Evolutionary conservation across 2,113 vertebrate species (phyloP).

Genomic region (Pogonocichla stellata): DNA sequence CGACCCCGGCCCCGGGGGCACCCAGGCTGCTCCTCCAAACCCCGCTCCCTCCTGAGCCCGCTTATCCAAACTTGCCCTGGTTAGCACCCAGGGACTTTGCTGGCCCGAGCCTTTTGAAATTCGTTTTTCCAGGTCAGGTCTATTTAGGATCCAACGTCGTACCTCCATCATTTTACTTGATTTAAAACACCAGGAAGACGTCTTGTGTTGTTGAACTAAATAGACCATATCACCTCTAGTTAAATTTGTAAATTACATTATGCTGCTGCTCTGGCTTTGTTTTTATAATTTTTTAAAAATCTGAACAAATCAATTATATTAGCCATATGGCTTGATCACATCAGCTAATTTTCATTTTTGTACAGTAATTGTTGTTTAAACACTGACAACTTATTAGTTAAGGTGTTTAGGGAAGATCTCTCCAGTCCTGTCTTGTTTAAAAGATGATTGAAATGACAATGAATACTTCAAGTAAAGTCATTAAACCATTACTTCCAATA

Average conservation of each 20-base stretch:
- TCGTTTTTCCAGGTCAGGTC: not conserved
- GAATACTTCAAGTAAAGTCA: conserved; percentile 28
- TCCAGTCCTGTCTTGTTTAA: conserved; percentile 29
- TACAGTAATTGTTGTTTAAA: conserved; percentile 71
- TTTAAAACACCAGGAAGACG: not conserved
- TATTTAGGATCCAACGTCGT: not conserved
- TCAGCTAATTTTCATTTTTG: conserved; percentile 70
- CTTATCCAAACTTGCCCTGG: not conserved
- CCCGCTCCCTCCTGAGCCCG: not conserved
- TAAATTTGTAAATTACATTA: conserved; percentile 64
- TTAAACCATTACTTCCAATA: not conserved
- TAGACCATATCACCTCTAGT: conserved; percentile 27
- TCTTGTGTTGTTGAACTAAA: conserved; percentile 48
- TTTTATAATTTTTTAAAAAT: conserved; percentile 63
- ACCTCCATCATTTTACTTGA: not conserved
- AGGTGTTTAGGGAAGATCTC: conserved; percentile 64
- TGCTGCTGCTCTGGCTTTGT: conserved; percentile 40
- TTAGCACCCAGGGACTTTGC: not conserved
- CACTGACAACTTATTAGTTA: conserved; percentile 68
- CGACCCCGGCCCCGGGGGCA: not conserved
- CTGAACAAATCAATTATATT: conserved; percentile 73
- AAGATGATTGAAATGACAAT: conserved; percentile 62
- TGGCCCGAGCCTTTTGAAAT: not conserved
- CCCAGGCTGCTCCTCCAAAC: not conserved
- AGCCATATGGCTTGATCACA: conserved; percentile 74